A percentile compares a stretch with the other conserved stretches of the same genome.
Conservation (phyloP, 92 coral and sea anemone species). For the Actinostola sp. region DNA sequence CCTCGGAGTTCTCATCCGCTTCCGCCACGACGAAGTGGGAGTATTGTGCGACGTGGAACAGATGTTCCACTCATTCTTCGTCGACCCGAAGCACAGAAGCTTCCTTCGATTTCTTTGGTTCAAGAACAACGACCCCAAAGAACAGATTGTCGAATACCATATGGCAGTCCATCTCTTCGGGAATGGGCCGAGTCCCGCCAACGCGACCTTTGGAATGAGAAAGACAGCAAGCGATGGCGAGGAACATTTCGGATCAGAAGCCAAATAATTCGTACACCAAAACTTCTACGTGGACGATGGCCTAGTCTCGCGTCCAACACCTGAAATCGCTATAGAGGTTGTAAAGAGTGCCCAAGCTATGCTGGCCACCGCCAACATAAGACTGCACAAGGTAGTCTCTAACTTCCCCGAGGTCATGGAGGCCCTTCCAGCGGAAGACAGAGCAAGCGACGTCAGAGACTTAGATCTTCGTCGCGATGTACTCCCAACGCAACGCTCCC, state of each 20-base stretch:
- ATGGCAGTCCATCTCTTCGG: too few relatives aligned
- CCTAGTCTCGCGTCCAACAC: conserved; percentile 24
- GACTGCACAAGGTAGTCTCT: conserved; percentile 38
- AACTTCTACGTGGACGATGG: conserved; percentile 43
- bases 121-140: conserved; percentile 4
- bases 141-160: conserved; percentile 16
- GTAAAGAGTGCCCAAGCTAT: conserved; percentile 33
- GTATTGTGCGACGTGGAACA: too few relatives aligned
- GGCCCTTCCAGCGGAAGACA: conserved; percentile 45
- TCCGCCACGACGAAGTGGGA: conserved; percentile 26
- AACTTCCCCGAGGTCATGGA: conserved; percentile 40
- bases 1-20: conserved; percentile 27
- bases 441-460: conserved; percentile 36
- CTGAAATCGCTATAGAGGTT: conserved; percentile 15
- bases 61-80: conserved; percentile 22
- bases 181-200: conserved; percentile 29
- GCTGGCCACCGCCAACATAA: conserved; percentile 25
- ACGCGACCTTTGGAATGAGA: conserved; percentile 15
- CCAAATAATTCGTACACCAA: conserved; percentile 17
- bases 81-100: conserved; percentile 5
- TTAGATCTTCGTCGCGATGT: conserved; percentile 33
- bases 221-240: conserved; percentile 38
- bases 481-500: conserved; percentile 39
- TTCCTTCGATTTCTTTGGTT: conserved; percentile 34
- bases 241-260: conserved; percentile 12